phyloP scores from a whole-genome alignment of 2,797 vertebrate species.

The Anomalospiza imberbis region DNA sequence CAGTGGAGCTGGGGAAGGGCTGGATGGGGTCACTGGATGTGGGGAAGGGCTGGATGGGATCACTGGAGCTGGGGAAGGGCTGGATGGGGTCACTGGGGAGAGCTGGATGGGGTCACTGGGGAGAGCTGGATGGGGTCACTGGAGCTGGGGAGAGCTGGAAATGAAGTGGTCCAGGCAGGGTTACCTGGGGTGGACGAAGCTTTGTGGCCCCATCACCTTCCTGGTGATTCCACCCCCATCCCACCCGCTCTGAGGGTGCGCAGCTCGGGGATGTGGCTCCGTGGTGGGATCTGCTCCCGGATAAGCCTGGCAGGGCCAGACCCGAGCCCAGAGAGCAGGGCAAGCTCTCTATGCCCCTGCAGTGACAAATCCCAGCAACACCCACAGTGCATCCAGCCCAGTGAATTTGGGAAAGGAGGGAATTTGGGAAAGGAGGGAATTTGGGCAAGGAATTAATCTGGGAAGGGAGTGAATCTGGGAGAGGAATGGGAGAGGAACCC shows the following conservation, averaged over 20 bases:
- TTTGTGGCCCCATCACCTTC: not conserved
- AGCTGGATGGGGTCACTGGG: not conserved
- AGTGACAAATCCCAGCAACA: not conserved
- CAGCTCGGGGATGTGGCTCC: not conserved
- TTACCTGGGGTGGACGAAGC: not conserved
- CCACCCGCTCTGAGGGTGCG: not conserved
- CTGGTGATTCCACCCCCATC: not conserved
- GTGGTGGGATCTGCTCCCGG: not conserved
- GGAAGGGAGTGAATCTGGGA: too few relatives aligned
- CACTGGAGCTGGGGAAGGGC: not conserved
- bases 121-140: not conserved
- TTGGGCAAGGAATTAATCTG: too few relatives aligned
- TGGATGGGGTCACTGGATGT: not conserved
- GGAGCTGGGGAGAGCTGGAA: not conserved
- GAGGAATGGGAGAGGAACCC: too few relatives aligned
- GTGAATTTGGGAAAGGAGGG: too few relatives aligned
- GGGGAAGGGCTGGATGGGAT: not conserved
- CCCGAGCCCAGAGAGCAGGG: not conserved
- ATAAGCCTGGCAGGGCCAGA: not conserved
- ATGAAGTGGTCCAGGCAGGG: not conserved
- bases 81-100: not conserved
- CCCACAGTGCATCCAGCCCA: fast-evolving
- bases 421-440: too few relatives aligned
- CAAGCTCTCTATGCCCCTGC: not conserved
- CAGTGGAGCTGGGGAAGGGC: too few relatives aligned